Percentiles rank a stretch among this genome's conserved stretches.
phyloP scores from a whole-genome alignment of 2,888 invertebrate genomes.

The Endomychus coccineus region DNA sequence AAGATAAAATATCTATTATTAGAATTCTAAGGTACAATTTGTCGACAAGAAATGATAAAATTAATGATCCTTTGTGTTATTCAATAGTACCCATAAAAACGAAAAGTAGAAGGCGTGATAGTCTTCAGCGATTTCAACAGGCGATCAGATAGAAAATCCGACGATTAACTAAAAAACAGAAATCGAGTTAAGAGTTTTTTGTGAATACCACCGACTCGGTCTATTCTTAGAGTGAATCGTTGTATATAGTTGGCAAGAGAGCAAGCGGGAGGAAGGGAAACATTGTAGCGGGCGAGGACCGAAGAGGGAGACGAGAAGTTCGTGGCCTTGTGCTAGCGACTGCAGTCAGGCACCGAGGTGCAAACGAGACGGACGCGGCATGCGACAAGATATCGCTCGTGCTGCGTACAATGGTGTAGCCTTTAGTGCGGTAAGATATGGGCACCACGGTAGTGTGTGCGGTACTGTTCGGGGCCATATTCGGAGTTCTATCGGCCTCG shows the following conservation, averaged over 20 bases:
- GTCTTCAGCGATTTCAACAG: constrained; percentile 36
- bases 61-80: too few species aligned
- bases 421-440: constrained; percentile 29
- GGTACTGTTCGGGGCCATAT: constrained; percentile 53
- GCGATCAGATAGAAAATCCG: constrained; percentile 40
- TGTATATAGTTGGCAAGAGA: constrained; percentile 37
- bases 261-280: constrained; percentile 25
- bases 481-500: constrained; percentile 54
- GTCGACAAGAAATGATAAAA: too few species aligned
- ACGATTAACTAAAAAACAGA: constrained; percentile 35
- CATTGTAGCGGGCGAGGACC: constrained; percentile 16
- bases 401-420: constrained; percentile 26
- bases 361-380: constrained; percentile 52
- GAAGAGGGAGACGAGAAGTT: constrained; percentile 39
- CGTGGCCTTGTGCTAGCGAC: constrained; percentile 46
- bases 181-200: constrained; percentile 39
- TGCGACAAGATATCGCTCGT: constrained; percentile 32
- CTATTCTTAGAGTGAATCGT: constrained; percentile 36
- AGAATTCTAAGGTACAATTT: too few species aligned
- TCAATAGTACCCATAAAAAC: too few species aligned
- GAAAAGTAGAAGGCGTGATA: too few species aligned
- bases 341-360: constrained; percentile 51
- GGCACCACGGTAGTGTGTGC: constrained; percentile 53
- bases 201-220: constrained; percentile 45
- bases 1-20: too few species aligned